A percentile compares a stretch with the other conserved stretches of the same genome.
Evolutionary conservation across 1,140 invertebrate species (phyloP).

Genomic region (Hermetia illucens): DNA sequence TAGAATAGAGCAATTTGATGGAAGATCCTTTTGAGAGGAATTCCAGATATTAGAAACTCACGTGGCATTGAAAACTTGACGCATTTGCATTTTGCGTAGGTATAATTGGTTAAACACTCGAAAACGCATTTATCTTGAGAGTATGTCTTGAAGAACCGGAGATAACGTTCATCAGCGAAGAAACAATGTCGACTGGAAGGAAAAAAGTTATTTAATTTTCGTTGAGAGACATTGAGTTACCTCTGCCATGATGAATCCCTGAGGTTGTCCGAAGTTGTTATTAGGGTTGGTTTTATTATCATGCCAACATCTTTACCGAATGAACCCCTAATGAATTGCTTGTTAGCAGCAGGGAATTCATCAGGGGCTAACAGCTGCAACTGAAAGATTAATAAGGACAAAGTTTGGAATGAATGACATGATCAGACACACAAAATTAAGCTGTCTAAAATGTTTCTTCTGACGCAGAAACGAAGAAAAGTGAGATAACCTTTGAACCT

Average conservation of each 20-base stretch:
- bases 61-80: conserved; percentile 45
- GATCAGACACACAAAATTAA: no score
- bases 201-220: not conserved
- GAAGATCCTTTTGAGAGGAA: not conserved
- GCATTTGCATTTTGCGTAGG: conserved; percentile 42
- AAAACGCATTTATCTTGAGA: conserved; percentile 54
- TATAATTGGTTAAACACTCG: conserved; percentile 56
- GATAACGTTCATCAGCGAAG: conserved; percentile 37
- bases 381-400: not conserved
- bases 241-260: no score
- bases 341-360: conserved; percentile 4
- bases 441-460: no score
- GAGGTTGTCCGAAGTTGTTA: conserved; percentile 38
- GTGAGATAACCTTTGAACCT: not conserved
- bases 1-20: no score
- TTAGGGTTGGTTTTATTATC: conserved; percentile 38
- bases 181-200: conserved; percentile 15
- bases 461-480: no score
- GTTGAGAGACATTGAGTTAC: not conserved
- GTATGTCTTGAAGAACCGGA: conserved; percentile 45
- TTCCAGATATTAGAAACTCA: conserved; percentile 27
- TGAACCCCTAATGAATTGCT: conserved; percentile 36
- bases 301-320: conserved; percentile 35
- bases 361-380: not conserved
- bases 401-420: not conserved